phyloP scores from a whole-genome alignment of 2,113 vertebrate genomes.

The Galbula dea region DNA sequence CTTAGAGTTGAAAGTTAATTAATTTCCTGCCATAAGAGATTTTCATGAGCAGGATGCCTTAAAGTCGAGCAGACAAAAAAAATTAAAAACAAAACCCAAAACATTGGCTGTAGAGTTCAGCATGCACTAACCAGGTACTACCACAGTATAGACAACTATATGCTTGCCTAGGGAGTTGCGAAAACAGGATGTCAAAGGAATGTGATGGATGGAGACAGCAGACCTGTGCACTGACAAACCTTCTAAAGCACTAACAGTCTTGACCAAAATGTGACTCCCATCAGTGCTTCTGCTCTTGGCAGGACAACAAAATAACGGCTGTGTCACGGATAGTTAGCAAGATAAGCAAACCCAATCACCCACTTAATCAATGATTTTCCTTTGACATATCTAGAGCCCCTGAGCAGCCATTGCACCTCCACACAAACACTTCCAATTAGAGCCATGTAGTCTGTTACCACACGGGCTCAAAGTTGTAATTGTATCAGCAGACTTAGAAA shows the following conservation, averaged over 20 bases:
- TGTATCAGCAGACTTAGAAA: too few relatives aligned
- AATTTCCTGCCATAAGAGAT: background rate
- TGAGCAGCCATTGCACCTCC: background rate
- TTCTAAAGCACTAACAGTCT: background rate
- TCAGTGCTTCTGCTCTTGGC: background rate
- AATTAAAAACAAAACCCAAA: background rate
- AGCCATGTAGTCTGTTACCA: background rate
- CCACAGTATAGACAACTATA: background rate
- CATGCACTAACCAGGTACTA: background rate
- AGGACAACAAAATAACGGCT: too few relatives aligned
- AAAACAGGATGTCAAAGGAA: background rate
- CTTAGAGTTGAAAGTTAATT: background rate
- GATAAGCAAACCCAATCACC: background rate
- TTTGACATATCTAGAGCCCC: background rate
- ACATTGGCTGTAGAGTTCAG: background rate
- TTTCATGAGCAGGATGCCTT: background rate
- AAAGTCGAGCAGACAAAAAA: background rate
- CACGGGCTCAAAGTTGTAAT: too few relatives aligned
- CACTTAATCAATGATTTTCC: background rate
- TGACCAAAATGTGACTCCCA: background rate
- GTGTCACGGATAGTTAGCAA: background rate
- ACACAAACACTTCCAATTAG: background rate
- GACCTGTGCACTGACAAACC: background rate
- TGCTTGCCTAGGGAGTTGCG: background rate
- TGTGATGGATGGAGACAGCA: background rate